Evolutionary conservation across 2,888 invertebrate genomes (phyloP).

Genomic region (Luperina nickerlii): DNA sequence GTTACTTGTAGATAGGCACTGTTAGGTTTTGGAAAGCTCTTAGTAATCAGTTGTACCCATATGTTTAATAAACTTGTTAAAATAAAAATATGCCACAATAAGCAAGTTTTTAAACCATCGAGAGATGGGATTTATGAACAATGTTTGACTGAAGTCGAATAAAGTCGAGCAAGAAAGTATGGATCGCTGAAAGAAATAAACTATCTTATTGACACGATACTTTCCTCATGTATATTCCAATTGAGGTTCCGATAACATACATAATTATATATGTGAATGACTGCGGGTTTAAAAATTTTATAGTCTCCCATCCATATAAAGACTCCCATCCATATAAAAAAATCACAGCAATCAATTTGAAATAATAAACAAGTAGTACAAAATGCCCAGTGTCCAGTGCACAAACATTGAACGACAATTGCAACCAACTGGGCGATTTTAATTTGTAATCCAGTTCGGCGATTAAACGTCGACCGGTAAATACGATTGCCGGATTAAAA

Average conservation of each 20-base stretch:
- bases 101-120: not conserved
- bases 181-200: too few relatives aligned
- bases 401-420: conserved; percentile 67
- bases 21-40: not conserved
- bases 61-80: not conserved
- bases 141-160: not conserved
- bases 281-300: not conserved
- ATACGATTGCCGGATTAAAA: conserved; percentile 80
- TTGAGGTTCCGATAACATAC: not conserved
- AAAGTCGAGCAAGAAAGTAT: not conserved
- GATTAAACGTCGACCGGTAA: conserved; percentile 73
- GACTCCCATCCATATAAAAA: not conserved
- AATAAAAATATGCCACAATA: not conserved
- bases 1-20: not conserved
- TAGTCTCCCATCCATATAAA: not conserved
- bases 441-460: conserved; percentile 73
- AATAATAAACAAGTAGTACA: conserved; percentile 48
- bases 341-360: conserved; percentile 23
- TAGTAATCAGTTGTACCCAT: not conserved
- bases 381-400: conserved; percentile 28
- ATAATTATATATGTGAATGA: not conserved
- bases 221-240: not conserved
- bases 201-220: not conserved
- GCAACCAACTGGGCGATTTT: conserved; percentile 66
- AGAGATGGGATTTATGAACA: not conserved